Conservation (phyloP, 2,113 vertebrate genomes). For the Pygoscelis antarcticus region DNA sequence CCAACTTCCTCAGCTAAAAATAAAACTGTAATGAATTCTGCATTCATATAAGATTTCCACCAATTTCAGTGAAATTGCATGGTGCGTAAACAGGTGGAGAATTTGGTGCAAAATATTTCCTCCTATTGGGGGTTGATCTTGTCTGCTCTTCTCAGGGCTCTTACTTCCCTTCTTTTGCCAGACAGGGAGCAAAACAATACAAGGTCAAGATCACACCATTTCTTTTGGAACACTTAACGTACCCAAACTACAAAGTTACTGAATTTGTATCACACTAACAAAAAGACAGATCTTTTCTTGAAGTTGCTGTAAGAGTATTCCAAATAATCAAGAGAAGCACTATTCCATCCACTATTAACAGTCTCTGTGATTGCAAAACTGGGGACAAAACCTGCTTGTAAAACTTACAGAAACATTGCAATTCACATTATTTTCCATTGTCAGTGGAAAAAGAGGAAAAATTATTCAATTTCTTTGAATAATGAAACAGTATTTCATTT, state of each 20-base stretch:
- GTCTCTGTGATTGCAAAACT: neutral
- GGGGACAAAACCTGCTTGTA: neutral
- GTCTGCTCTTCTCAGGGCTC: neutral
- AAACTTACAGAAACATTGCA: neutral
- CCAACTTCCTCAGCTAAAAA: conserved; percentile 45
- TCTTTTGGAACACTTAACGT: neutral
- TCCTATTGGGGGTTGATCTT: neutral
- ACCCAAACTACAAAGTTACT: neutral
- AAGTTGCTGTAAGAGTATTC: neutral
- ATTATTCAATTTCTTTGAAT: neutral
- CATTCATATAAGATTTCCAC: neutral
- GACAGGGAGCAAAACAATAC: neutral
- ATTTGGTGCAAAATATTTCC: conserved; percentile 30
- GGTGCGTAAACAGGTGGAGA: conserved; percentile 30
- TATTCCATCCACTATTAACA: neutral
- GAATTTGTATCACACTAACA: neutral
- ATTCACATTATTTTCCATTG: neutral
- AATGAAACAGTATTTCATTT: neutral
- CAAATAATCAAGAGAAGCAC: neutral
- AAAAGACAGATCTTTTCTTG: neutral
- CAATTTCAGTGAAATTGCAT: neutral
- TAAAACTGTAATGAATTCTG: conserved; percentile 10
- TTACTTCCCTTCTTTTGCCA: neutral
- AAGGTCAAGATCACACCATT: neutral
- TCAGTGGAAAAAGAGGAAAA: neutral